Base-by-base conservation (phyloP, 2,797 vertebrate genomes). In the Perdix hodgsoniae region DNA sequence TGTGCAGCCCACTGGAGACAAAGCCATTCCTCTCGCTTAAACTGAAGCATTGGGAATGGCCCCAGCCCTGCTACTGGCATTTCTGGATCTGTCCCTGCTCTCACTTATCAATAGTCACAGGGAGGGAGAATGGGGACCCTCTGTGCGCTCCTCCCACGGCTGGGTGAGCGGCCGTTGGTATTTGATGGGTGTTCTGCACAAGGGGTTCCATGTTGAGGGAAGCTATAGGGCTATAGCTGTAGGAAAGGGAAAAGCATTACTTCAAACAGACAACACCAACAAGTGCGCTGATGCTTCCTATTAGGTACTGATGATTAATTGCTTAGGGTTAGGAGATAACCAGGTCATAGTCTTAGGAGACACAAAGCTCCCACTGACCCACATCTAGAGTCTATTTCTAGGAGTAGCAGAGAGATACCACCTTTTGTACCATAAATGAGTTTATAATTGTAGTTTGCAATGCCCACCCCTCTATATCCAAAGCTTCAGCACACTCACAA, bases 301-400 rank as follows among this genome's bases (percentile, higher is more conserved):
- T 74, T 76, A 93, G 67, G 54, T 71, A 65, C 69, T 61, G 26
- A 49, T 94, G 93, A 95, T 96, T 93, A 94, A 93, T 95, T 94
- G 84, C 70, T 76, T 1, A 0, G 65, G 77, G 69, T 91, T 91
- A 91, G 80, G 67, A 86, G 94, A 91, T 94, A 93, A 92, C 70
- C 83, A 60, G 90, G 91, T 93, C 93, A 96, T 54, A 89, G n/a
- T 88, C 81, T 87, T 45, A 54, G 17, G 69, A 91, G 73, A 93
- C 67, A 87, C 2, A 57, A 21, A 22, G 67, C 92, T 96, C 73
- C 79, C 29, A 33, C 40, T 86, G 74, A 86, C 23, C 33, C 11
- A 0, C 86, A 65, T 76, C 77, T 90, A 29, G 74, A 84, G 56
- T 35, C 73, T 75, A 39, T 76, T 92, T 93, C 80, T 90, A 87